Evolutionary conservation across 2,888 invertebrate genomes (phyloP), one percentile per base, ranked within the genome.

Genomic region (Eudemis profundana): DNA sequence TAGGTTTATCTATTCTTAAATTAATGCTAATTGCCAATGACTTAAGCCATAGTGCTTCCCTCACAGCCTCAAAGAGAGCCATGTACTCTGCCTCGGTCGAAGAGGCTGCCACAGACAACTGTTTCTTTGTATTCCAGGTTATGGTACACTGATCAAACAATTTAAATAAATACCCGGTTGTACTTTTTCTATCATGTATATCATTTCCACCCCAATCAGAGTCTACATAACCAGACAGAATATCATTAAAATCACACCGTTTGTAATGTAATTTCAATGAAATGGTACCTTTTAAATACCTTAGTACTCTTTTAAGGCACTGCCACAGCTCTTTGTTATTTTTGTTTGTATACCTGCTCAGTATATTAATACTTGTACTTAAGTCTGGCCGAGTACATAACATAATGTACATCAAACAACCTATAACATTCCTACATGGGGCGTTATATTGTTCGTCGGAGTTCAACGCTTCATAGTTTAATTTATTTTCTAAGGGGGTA

Each of bases 21-120:
- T 57, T 69, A 10, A 80, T 73, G 57, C 72, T 74, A 21, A 3
- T 44, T 61, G 68, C 70, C 44, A 75, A 69, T 29, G 74, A 75
- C 66, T 75, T 78, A 40, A 81, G 60, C 76, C 76, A 81, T 8
- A 78, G 46, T 1, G 77, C 77, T 69, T 81, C 79, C 65, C 61
- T 74, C 4, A 77, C 74, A 67, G 38, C 38, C n/a, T 38, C 38
- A 38, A 8, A 38, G 10, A 38, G 12, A 8, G 38, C 38, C 38
- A 38, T 38, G 12, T 38, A 38, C 38, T 38, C 38, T n/a, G n/a
- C n/a, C n/a, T n/a, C n/a, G n/a, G n/a, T n/a, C n/a, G n/a, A n/a
- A n/a, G n/a, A n/a, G n/a, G 3, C 10, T n/a, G 38, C 38, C 7
- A 38, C 38, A 12, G 38, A 10, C n/a, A 10, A 3, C 12, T 38